phyloP scores from a whole-genome alignment of 2,888 invertebrate genomes.

The Dusona sp. region DNA sequence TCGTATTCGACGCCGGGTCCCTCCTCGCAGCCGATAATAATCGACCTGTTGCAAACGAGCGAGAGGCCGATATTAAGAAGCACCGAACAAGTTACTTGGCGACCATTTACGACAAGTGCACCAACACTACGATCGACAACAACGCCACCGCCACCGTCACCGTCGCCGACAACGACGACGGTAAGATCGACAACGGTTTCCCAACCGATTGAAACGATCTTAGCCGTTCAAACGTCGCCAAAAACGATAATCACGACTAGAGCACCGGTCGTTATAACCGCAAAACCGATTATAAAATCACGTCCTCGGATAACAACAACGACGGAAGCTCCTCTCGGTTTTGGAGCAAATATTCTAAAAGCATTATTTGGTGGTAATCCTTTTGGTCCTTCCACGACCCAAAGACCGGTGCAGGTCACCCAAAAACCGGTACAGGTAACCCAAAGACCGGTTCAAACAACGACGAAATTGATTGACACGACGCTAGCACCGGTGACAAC shows the following conservation, averaged over 20 bases:
- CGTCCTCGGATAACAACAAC: conserved; percentile 82
- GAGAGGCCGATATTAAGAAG: conserved; percentile 65
- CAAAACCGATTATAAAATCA: conserved; percentile 72
- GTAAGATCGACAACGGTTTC: conserved; percentile 49
- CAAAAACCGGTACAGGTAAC: conserved; percentile 66
- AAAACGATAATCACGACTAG: conserved; percentile 60
- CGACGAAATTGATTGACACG: conserved; percentile 38
- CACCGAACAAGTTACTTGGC: conserved; percentile 70
- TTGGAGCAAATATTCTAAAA: conserved; percentile 78
- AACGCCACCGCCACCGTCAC: conserved; percentile 9
- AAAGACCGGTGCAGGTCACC: conserved; percentile 73
- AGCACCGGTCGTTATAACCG: conserved; percentile 69
- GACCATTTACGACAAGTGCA: conserved; percentile 70
- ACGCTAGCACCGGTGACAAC: conserved; percentile 39
- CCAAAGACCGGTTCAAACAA: conserved; percentile 66
- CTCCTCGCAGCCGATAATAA: conserved; percentile 76
- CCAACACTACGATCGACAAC: conserved; percentile 55
- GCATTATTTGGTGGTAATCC: conserved; percentile 80
- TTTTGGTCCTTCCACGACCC: conserved; percentile 72
- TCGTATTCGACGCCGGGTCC: conserved; percentile 62
- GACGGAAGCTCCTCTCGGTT: conserved; percentile 81
- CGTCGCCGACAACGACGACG: conserved; percentile 50
- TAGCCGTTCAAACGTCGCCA: conserved; percentile 52
- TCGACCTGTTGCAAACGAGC: conserved; percentile 75
- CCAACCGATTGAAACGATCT: background rate